A percentile compares a stretch with the other conserved stretches of the same genome.
These are phyloP conservation scores for Epinephelus moara DNA, from an alignment of 2,113 vertebrate species.

Conservation along the genomic window DNA sequence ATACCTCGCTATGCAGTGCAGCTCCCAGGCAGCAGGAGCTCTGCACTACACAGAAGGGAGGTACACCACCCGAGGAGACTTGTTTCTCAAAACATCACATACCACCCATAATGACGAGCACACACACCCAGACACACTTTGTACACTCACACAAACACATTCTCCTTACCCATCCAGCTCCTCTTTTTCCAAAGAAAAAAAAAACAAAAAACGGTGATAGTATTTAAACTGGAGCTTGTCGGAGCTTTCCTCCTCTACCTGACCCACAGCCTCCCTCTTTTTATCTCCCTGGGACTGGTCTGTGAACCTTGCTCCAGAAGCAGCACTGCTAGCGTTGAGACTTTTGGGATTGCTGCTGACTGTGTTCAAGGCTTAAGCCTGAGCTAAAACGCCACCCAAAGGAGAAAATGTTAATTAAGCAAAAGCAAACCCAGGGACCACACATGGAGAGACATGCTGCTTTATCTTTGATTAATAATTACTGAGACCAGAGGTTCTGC, in stretches of 20 bases:
- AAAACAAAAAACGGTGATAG: neutral
- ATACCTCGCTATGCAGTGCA: conserved; percentile 26
- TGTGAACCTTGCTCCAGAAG: conserved; percentile 46
- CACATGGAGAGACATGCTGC: conserved; percentile 23
- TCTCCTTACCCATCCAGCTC: neutral
- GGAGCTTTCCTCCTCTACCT: conserved; percentile 4
- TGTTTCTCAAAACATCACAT: conserved; percentile 20
- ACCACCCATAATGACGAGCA: conserved; percentile 14
- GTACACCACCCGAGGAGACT: neutral
- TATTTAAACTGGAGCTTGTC: conserved; percentile 10
- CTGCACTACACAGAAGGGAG: conserved; percentile 8
- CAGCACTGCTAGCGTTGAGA: conserved; percentile 21
- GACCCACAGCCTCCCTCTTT: conserved; percentile 14
- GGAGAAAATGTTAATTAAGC: conserved; percentile 61
- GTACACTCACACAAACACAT: conserved; percentile 14
- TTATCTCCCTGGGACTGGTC: conserved; percentile 23
- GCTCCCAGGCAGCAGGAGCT: conserved; percentile 31
- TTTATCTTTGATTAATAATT: conserved; percentile 26
- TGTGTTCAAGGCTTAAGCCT: conserved; percentile 34
- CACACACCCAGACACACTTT: neutral
- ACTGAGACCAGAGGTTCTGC: neutral
- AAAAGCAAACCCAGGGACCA: conserved; percentile 28
- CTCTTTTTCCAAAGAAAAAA: neutral
- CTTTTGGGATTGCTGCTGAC: conserved; percentile 36
- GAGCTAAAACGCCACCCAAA: conserved; percentile 61